Evolutionary conservation across 35 echinoderm and acorn worm species (phyloP), one percentile per base, ranked within the genome.

Genomic region (Lytechinus variegatus): DNA sequence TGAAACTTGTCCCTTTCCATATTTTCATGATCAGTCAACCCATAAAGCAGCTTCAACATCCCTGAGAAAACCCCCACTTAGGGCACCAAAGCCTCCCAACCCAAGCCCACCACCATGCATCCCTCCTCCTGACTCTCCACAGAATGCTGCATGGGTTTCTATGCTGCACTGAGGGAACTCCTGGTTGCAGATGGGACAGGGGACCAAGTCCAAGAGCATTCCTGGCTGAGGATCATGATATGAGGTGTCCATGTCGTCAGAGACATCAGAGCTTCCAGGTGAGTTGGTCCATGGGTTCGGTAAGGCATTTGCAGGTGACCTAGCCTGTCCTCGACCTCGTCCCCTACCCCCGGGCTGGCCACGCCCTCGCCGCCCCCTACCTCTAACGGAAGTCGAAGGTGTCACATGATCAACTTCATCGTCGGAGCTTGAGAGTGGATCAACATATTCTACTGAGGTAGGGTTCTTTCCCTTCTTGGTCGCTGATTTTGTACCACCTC

Each of bases 21-120:
- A 71, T 79, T 79, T 24, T n/a, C 2, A 79, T 16, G 21, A 90
- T 90, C 28, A 93, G 57, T 93, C 92, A 9, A 93, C 92, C 92
- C 92, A 93, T 21, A 93, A 28, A 53, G 92, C 92, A n/a, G 92
- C 29, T 57, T 27, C 92, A 57, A 93, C 92, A 57, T 93, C 92
- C 54, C 92, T 93, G 5, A 93, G 29, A 93, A 93, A 93, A 8
- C 92, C 88, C 52, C 88, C 88, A 54, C 66, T n/a, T 7, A 79
- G 66, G 0, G 66, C 66, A 16, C 66, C 66, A 21, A 79, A 79
- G 19, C 66, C 66, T 79, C 66, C 66, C 66, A 79, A 79, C 3
- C 66, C 66, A 4, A 79, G 27, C 52, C 21, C 53, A 53, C 52
- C 55, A 53, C 53, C 52, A 1, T 3, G 14, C 52, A 27, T 10